These are phyloP conservation scores for Sebastes wilsoni DNA, from an alignment of 2,797 vertebrate species.

Conservation along the genomic window DNA sequence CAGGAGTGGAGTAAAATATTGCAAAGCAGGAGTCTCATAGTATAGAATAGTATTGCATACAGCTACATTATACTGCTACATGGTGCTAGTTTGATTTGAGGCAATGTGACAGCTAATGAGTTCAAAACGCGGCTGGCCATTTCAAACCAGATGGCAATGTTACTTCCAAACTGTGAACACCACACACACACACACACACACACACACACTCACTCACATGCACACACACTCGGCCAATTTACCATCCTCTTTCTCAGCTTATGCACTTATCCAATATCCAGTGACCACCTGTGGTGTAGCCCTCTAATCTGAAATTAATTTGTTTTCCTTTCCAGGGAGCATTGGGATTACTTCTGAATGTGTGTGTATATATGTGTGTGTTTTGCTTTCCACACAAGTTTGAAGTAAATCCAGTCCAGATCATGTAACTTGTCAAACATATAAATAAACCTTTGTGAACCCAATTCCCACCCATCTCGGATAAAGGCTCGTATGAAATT, in stretches of 20 bases:
- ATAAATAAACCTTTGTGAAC: neutral
- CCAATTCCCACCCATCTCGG: neutral
- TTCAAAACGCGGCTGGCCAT: neutral
- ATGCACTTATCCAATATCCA: conserved; percentile 46
- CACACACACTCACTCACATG: conserved; percentile 11
- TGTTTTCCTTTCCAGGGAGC: conserved; percentile 36
- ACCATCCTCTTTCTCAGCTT: conserved; percentile 18
- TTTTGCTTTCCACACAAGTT: neutral
- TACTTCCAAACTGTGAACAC: neutral
- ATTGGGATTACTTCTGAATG: neutral
- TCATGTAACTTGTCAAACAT: neutral
- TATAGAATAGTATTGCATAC: neutral
- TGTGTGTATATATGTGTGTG: neutral
- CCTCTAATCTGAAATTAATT: conserved; percentile 70
- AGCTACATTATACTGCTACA: neutral
- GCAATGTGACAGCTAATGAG: neutral
- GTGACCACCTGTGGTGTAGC: conserved; percentile 21
- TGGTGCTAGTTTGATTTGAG: neutral
- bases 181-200: conserved; percentile 9
- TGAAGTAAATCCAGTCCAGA: neutral
- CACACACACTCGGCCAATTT: conserved; percentile 1
- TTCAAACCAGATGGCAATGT: neutral
- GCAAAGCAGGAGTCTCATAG: neutral
- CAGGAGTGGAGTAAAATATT: neutral
- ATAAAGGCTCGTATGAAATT: neutral